phyloP scores from a whole-genome alignment of 2,113 vertebrate genomes.

The Chamaea fasciata region DNA sequence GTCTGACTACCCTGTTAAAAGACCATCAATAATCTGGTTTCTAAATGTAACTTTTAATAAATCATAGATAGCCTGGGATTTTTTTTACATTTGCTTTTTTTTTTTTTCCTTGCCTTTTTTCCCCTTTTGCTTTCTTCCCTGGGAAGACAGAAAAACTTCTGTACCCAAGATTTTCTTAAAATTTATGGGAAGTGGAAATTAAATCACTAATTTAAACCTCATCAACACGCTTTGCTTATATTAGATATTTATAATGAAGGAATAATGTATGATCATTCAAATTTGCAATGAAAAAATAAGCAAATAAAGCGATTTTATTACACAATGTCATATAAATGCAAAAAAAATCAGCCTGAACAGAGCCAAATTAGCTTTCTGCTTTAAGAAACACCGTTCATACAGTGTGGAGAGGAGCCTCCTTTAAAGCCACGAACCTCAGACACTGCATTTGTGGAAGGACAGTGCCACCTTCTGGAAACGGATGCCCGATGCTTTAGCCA shows the following conservation, averaged over 20 bases:
- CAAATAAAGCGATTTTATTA: neutral
- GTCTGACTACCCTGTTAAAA: neutral
- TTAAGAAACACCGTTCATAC: neutral
- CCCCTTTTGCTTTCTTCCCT: neutral
- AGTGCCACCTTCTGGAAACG: conserved; percentile 71
- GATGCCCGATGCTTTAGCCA: neutral
- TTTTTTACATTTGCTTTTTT: neutral
- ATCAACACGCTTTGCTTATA: neutral
- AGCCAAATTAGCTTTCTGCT: neutral
- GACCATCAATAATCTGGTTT: neutral
- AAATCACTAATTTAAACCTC: conserved; percentile 14
- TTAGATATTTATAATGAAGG: neutral
- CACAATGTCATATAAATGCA: neutral
- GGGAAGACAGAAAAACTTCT: neutral
- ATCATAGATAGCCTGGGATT: neutral
- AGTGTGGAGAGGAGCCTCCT: neutral
- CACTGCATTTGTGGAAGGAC: neutral
- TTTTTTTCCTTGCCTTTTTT: neutral
- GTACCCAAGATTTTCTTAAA: neutral
- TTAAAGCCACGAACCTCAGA: neutral
- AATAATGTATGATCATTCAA: neutral
- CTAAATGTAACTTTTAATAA: neutral
- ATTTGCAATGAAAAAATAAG: neutral
- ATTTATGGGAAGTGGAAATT: neutral
- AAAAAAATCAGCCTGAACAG: neutral